These are phyloP conservation scores for Scylla paramamosain DNA, from an alignment of 1,140 invertebrate genomes.

Conservation along the genomic window DNA sequence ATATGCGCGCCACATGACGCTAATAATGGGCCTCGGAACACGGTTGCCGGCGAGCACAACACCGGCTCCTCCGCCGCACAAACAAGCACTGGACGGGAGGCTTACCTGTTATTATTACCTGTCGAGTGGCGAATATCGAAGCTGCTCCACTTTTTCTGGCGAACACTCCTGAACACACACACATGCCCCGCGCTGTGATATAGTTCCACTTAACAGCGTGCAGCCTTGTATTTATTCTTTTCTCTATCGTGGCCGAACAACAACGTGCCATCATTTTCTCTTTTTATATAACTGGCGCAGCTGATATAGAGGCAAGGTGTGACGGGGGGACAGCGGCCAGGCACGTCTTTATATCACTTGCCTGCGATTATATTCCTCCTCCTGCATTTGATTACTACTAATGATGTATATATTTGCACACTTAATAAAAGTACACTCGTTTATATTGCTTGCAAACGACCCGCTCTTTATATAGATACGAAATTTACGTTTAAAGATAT, in stretches of 20 bases:
- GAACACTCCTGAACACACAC: too few species aligned
- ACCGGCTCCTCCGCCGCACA: neutral
- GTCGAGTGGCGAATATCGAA: too few species aligned
- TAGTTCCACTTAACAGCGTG: too few species aligned
- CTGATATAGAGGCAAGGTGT: neutral
- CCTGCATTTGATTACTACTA: constrained; percentile 13
- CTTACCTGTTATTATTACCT: too few species aligned
- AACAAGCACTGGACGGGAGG: too few species aligned
- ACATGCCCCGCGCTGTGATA: too few species aligned
- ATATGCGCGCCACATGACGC: neutral
- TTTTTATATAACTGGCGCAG: neutral
- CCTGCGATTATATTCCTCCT: neutral
- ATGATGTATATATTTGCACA: constrained; percentile 24
- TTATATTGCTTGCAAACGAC: neutral
- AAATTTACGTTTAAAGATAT: too few species aligned
- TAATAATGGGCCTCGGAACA: neutral
- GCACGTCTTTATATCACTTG: neutral
- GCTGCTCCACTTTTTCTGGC: too few species aligned
- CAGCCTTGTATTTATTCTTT: too few species aligned
- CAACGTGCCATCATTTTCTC: neutral
- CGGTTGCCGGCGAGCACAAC: neutral
- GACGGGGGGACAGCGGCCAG: neutral
- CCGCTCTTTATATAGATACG: neutral
- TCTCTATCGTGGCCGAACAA: neutral
- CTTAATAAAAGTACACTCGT: neutral